These are phyloP conservation scores for Tiliqua scincoides DNA, from an alignment of 2,113 vertebrate genomes.

Conservation along the genomic window DNA sequence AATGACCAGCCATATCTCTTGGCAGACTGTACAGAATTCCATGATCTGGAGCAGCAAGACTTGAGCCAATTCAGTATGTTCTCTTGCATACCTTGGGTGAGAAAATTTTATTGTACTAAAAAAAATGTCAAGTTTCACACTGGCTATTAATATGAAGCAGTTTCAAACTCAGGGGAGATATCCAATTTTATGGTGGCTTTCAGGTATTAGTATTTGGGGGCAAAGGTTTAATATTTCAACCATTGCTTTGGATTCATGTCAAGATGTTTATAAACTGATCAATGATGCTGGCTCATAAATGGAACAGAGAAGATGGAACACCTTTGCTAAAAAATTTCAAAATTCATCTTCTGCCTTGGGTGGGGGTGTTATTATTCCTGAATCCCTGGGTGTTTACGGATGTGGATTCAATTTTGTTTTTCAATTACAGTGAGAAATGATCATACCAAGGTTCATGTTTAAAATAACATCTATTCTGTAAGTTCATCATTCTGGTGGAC, in stretches of 20 bases:
- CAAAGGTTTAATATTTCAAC: conserved; percentile 17
- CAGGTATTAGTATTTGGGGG: not conserved
- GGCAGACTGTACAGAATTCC: not conserved
- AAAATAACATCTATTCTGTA: conserved; percentile 26
- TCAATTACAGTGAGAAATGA: conserved; percentile 26
- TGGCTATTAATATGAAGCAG: not conserved
- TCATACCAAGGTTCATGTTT: not conserved
- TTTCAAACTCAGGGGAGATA: not conserved
- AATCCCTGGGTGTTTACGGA: conserved; percentile 1
- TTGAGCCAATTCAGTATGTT: not conserved
- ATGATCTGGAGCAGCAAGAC: not conserved
- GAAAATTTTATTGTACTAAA: not conserved
- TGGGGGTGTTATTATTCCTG: conserved; percentile 2
- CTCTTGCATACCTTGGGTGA: not conserved
- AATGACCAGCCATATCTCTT: not conserved
- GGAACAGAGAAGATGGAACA: not conserved
- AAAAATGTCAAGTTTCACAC: not conserved
- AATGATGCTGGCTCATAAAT: conserved; percentile 1
- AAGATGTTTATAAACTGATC: conserved; percentile 9
- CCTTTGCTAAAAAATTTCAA: not conserved
- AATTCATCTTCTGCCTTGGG: not conserved
- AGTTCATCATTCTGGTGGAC: conserved; percentile 18
- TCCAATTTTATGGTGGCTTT: not conserved
- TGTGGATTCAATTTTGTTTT: conserved; percentile 19
- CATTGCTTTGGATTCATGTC: not conserved